Percentiles rank a stretch among this genome's conserved stretches.
Conservation (phyloP, 2,797 vertebrate genomes). For the Poecilia gillii region DNA sequence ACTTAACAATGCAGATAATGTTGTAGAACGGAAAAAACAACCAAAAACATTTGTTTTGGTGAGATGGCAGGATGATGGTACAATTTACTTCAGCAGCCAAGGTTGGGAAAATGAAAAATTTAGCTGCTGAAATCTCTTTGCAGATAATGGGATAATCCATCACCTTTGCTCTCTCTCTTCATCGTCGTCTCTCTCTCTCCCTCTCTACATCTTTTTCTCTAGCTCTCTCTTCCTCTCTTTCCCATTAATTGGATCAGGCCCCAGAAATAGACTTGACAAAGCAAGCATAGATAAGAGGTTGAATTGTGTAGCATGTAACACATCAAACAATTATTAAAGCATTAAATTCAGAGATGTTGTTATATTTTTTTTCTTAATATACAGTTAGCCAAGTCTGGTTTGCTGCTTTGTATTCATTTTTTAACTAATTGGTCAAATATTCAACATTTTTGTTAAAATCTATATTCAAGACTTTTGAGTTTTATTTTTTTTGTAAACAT, state of each 20-base stretch:
- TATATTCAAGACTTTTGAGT: too few relatives aligned
- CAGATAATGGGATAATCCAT: conserved; percentile 60
- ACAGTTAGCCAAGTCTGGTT: not conserved
- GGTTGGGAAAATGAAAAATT: conserved; percentile 54
- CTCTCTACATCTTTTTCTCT: not conserved
- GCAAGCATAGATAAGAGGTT: not conserved
- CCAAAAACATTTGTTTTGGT: conserved; percentile 17
- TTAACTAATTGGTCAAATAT: not conserved
- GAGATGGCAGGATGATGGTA: conserved; percentile 11
- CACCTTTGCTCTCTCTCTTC: conserved; percentile 35
- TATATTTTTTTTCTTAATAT: not conserved
- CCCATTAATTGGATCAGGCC: conserved; percentile 15
- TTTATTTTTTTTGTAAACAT: not conserved
- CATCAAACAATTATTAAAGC: not conserved
- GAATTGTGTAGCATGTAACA: not conserved
- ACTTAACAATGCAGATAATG: conserved; percentile 8
- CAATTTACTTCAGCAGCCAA: conserved; percentile 50
- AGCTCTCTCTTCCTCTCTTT: not conserved
- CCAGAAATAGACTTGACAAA: not conserved
- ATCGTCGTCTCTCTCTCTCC: not conserved
- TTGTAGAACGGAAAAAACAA: not conserved
- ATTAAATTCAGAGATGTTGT: not conserved
- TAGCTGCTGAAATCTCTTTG: conserved; percentile 49
- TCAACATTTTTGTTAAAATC: not conserved
- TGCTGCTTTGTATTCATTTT: not conserved